These are phyloP conservation scores for Thamnophis sirtalis DNA, from an alignment of 2,113 vertebrate species.

Conservation along the genomic window DNA sequence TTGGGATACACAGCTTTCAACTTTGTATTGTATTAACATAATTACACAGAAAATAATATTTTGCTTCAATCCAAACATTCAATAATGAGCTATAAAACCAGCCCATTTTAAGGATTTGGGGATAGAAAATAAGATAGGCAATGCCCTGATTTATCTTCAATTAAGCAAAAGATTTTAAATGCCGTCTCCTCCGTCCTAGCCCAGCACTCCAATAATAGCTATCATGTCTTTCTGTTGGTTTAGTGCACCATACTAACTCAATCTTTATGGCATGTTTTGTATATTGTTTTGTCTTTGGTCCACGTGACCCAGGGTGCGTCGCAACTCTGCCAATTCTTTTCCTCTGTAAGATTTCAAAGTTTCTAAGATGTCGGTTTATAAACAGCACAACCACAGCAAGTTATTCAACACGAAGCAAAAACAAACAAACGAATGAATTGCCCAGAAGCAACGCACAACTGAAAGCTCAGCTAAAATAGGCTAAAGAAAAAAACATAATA, in stretches of 20 bases:
- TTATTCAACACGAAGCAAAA: slow-evolving; percentile 7
- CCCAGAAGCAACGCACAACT: neutral
- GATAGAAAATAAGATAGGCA: neutral
- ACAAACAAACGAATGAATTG: neutral
- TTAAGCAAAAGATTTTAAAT: neutral
- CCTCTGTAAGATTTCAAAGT: slow-evolving; percentile 58
- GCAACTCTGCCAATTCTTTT: slow-evolving; percentile 50
- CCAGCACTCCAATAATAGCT: neutral
- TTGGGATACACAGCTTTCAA: neutral
- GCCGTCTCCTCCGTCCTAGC: neutral
- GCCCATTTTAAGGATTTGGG: neutral
- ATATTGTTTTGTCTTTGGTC: slow-evolving; percentile 13
- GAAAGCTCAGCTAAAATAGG: neutral
- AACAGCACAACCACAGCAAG: slow-evolving; percentile 33
- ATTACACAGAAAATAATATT: neutral
- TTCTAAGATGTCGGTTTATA: slow-evolving; percentile 55
- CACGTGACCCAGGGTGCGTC: slow-evolving; percentile 45
- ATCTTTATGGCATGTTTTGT: neutral
- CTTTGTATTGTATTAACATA: neutral
- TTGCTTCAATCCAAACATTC: neutral
- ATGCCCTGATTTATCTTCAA: neutral
- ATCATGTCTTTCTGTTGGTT: neutral
- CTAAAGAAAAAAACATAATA: neutral
- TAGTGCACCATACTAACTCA: neutral
- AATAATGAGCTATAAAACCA: neutral